Percentiles rank a stretch among this genome's conserved stretches.
Evolutionary conservation across 2,888 invertebrate species (phyloP).

Genomic region (Pyrrhosoma nymphula): DNA sequence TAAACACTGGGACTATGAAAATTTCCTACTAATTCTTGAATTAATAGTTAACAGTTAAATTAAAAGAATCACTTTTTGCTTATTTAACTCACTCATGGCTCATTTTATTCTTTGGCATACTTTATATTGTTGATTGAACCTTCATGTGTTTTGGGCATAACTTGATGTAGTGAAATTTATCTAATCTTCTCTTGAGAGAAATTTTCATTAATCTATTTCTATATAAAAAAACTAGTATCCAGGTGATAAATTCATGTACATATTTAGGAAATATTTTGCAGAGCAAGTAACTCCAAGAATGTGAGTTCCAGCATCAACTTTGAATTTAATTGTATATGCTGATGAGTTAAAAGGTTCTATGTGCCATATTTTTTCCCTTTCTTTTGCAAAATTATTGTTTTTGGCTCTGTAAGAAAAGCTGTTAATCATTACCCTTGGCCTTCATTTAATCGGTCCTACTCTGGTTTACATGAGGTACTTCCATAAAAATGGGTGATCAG

Average conservation of each 20-base stretch:
- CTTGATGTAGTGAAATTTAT: background rate
- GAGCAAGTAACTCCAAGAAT: background rate
- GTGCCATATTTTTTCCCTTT: background rate
- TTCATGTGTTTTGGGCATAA: background rate
- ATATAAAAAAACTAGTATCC: background rate
- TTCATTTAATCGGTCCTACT: constrained; percentile 12
- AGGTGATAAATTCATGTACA: background rate
- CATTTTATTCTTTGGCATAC: constrained; percentile 36
- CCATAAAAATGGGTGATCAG: background rate
- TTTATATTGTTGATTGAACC: background rate
- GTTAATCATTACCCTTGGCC: background rate
- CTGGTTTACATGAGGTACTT: background rate
- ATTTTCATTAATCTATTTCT: background rate
- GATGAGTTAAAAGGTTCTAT: background rate
- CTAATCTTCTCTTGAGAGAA: background rate
- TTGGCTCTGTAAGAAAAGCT: background rate
- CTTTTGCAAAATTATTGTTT: background rate
- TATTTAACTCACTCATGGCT: background rate
- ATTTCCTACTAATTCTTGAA: background rate
- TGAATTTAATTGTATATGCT: background rate
- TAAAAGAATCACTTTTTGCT: constrained; percentile 42
- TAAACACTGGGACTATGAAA: constrained; percentile 20
- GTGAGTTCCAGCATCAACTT: background rate
- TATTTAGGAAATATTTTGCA: background rate
- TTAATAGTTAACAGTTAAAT: constrained; percentile 31